Percentiles rank a stretch among this genome's conserved stretches.
These are phyloP conservation scores for Melopsittacus undulatus DNA, from an alignment of 2,797 vertebrate genomes.

Conservation along the genomic window DNA sequence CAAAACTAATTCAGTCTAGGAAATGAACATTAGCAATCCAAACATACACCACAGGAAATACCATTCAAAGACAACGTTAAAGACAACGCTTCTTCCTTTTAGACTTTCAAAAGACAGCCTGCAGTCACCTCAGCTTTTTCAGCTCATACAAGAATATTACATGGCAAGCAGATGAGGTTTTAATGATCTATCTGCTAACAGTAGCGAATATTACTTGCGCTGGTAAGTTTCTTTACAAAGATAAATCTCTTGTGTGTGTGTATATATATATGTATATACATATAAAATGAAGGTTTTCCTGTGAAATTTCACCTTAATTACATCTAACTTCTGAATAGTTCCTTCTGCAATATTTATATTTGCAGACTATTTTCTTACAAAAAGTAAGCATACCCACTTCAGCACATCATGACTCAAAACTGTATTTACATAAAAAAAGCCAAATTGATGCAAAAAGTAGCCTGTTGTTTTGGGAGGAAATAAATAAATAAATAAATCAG, in stretches of 20 bases:
- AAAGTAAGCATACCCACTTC: not conserved
- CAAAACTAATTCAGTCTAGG: not conserved
- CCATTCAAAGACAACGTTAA: not conserved
- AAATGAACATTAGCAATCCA: not conserved
- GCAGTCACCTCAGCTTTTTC: not conserved
- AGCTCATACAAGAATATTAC: not conserved
- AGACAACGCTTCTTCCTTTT: slow-evolving; percentile 10
- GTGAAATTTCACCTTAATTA: not conserved
- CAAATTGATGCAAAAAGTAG: not conserved
- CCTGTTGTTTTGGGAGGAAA: not conserved
- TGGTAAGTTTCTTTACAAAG: not conserved
- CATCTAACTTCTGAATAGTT: not conserved
- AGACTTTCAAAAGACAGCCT: not conserved
- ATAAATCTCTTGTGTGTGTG: not conserved
- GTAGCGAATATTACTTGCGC: not conserved
- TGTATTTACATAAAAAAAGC: not conserved
- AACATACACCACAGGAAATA: slow-evolving; percentile 1
- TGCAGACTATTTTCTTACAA: not conserved
- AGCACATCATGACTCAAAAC: not conserved
- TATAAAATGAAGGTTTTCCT: not conserved
- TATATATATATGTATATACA: too few relatives aligned
- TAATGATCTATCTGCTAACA: not conserved
- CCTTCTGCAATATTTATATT: not conserved
- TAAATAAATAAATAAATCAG: not conserved
- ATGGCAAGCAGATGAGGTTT: not conserved